These are phyloP conservation scores for Ciona savignyi DNA, from an alignment of 23 tunicate species.

Conservation along the genomic window DNA sequence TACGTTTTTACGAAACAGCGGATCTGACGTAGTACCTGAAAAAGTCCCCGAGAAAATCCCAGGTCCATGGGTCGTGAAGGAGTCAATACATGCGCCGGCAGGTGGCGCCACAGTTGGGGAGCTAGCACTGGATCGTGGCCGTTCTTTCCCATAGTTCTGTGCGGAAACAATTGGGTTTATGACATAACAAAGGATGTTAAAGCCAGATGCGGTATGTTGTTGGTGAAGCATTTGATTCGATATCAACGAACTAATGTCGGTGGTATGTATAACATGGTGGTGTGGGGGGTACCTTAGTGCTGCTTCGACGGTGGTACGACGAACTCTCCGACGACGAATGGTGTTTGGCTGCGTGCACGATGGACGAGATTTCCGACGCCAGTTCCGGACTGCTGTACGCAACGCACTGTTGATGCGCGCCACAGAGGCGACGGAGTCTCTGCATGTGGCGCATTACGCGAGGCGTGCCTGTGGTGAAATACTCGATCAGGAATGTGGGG, in stretches of 20 bases:
- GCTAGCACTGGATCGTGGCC: neutral
- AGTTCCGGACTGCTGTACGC: constrained; percentile 90
- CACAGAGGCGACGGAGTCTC: constrained; percentile 74
- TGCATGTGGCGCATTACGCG: constrained; percentile 81
- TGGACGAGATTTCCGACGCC: constrained; percentile 84
- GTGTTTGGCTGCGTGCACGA: constrained; percentile 81
- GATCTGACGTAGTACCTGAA: constrained; percentile 85
- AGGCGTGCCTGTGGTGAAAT: too few relatives aligned
- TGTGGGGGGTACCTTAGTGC: neutral
- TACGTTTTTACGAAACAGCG: too few relatives aligned
- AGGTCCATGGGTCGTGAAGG: constrained; percentile 93
- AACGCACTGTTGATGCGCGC: constrained; percentile 88
- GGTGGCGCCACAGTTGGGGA: constrained; percentile 4
- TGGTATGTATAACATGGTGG: neutral
- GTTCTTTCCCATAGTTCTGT: too few relatives aligned
- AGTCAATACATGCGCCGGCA: constrained; percentile 79
- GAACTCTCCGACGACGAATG: constrained; percentile 40
- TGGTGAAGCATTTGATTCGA: too few relatives aligned
- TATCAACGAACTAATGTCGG: too few relatives aligned
- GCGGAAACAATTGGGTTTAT: too few relatives aligned
- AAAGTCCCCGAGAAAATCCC: constrained; percentile 97
- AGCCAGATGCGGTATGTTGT: too few relatives aligned
- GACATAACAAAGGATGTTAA: too few relatives aligned
- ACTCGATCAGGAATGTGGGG: too few relatives aligned
- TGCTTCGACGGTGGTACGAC: constrained; percentile 13